Evolutionary conservation across 2,797 vertebrate species (phyloP).

Genomic region (Clamator glandarius): DNA sequence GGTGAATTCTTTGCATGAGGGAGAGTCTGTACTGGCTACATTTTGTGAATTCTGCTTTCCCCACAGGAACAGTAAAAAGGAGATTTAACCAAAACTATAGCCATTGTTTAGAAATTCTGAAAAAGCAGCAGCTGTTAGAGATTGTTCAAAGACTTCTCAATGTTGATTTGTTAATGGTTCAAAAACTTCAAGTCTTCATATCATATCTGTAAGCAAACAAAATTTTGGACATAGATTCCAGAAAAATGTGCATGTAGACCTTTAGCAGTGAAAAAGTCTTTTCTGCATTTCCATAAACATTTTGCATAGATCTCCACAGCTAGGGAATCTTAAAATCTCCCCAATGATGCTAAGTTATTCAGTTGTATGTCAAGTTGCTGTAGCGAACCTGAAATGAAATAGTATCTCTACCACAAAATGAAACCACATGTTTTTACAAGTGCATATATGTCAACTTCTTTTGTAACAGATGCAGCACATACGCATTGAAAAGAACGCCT

Average conservation of each 20-base stretch:
- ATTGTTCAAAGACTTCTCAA: conserved; percentile 1
- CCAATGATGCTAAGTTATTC: conserved; percentile 5
- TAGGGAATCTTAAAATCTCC: conserved; percentile 44
- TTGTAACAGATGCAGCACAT: not conserved
- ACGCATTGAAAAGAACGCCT: not conserved
- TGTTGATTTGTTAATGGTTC: not conserved
- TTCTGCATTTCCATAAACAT: conserved; percentile 27
- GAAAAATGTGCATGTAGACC: not conserved
- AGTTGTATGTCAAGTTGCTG: conserved; percentile 32
- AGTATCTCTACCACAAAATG: conserved; percentile 19
- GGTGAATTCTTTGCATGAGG: not conserved
- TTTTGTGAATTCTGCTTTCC: conserved; percentile 14
- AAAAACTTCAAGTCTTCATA: not conserved
- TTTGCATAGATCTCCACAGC: conserved; percentile 47
- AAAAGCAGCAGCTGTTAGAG: not conserved
- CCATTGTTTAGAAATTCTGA: conserved; percentile 5
- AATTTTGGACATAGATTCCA: not conserved
- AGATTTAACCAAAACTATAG: not conserved
- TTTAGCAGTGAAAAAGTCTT: not conserved
- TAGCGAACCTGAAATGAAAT: conserved; percentile 50
- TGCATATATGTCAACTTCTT: not conserved
- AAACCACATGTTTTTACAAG: conserved; percentile 44
- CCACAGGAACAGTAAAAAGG: not conserved
- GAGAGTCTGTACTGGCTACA: not conserved
- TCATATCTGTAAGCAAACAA: not conserved